Percentiles rank a stretch among this genome's conserved stretches.
Evolutionary conservation across 2,797 vertebrate species (phyloP).

Genomic region (Sebastes nivosus): DNA sequence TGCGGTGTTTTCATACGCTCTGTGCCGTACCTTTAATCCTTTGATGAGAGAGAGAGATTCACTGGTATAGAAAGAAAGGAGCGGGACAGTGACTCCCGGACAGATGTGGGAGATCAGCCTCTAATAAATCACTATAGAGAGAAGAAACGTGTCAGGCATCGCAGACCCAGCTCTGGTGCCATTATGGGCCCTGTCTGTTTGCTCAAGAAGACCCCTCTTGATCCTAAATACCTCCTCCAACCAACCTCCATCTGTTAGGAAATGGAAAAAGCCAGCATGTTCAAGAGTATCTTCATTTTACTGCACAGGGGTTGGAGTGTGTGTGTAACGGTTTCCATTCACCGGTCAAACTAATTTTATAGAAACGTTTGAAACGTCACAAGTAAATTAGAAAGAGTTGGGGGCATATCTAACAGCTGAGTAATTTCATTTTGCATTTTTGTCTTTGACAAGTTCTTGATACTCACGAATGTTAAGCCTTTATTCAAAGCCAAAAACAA

Average conservation of each 20-base stretch:
- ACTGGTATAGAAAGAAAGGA: constrained; percentile 2
- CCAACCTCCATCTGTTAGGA: constrained; percentile 47
- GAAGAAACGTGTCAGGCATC: constrained; percentile 20
- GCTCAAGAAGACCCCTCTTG: constrained; percentile 33
- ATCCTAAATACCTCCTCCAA: constrained; percentile 33
- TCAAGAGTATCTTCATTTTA: constrained; percentile 41
- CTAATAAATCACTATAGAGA: constrained; percentile 55
- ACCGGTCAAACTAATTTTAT: constrained; percentile 2
- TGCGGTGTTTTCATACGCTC: constrained; percentile 8
- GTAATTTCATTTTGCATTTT: no score
- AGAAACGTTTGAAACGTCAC: constrained; percentile 2
- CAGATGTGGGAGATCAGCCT: constrained; percentile 64
- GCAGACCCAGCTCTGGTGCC: constrained; percentile 9
- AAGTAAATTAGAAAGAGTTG: background rate
- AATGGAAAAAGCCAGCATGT: constrained; percentile 56
- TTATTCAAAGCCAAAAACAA: background rate
- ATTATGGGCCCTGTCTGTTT: constrained; percentile 46
- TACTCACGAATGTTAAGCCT: background rate
- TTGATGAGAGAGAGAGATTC: constrained; percentile 42
- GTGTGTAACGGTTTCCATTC: constrained; percentile 15
- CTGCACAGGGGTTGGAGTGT: background rate
- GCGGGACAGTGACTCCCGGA: constrained; percentile 29
- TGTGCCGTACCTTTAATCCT: constrained; percentile 20
- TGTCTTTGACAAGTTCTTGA: background rate
- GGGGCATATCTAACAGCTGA: background rate